phyloP scores from a whole-genome alignment of 1,140 invertebrate species.

The Nephotettix cincticeps region DNA sequence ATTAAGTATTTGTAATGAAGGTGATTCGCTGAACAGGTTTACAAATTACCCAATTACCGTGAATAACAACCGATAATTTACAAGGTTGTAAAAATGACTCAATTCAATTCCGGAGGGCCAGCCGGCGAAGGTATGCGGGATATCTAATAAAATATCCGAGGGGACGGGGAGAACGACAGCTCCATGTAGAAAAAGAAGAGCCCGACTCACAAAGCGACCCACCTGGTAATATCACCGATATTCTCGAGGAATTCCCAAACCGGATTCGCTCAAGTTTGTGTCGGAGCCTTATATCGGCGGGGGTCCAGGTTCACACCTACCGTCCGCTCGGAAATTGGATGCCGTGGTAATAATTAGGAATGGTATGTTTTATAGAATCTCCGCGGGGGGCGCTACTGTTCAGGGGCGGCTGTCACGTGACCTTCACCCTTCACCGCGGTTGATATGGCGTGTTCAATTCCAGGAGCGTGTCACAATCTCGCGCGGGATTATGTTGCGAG shows the following conservation, averaged over 20 bases:
- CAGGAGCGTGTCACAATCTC: too few species aligned
- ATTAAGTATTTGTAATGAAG: too few species aligned
- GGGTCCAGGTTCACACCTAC: background rate
- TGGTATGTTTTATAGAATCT: conserved; percentile 5
- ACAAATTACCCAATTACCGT: too few species aligned
- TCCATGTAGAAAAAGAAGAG: background rate
- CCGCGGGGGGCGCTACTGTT: conserved; percentile 11
- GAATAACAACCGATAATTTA: too few species aligned
- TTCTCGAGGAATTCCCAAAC: conserved; percentile 1
- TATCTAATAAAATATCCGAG: conserved; percentile 7
- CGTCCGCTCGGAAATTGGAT: background rate
- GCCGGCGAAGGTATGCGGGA: too few species aligned
- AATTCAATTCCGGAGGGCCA: too few species aligned
- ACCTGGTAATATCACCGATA: conserved; percentile 6
- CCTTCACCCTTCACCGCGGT: too few species aligned
- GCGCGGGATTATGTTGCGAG: too few species aligned
- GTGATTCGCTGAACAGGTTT: too few species aligned
- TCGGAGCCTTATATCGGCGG: background rate
- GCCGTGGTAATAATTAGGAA: conserved; percentile 13
- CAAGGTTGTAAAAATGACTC: too few species aligned
- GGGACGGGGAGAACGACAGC: background rate
- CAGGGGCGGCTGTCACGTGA: background rate
- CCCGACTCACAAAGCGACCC: background rate
- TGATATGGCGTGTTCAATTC: too few species aligned
- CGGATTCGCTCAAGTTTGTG: background rate